phyloP scores from a whole-genome alignment of 1,140 invertebrate species.

The Apis cerana region DNA sequence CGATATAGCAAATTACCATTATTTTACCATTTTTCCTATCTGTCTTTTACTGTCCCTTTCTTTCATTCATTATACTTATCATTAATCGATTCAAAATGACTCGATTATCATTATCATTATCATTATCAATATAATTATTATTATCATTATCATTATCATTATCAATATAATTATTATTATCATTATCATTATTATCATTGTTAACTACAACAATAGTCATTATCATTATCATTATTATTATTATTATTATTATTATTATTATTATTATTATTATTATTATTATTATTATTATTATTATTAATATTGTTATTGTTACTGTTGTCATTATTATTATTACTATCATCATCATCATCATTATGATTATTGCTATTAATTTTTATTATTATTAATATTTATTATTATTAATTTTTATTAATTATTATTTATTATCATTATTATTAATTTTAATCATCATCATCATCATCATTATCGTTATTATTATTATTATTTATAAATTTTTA shows the following conservation, averaged over 20 bases:
- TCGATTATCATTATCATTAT: constrained; percentile 50
- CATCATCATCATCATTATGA: too few relatives aligned
- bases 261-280: constrained; percentile 42
- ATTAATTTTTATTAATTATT: constrained; percentile 61
- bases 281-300: too few relatives aligned
- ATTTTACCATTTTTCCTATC: constrained; percentile 31
- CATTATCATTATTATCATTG: constrained; percentile 43
- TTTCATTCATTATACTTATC: constrained; percentile 48
- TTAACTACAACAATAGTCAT: too few relatives aligned
- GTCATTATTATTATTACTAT: too few relatives aligned
- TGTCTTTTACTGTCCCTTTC: constrained; percentile 34
- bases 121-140: constrained; percentile 49
- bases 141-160: constrained; percentile 58
- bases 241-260: too few relatives aligned
- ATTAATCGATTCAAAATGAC: constrained; percentile 39
- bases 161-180: constrained; percentile 45
- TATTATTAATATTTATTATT: constrained; percentile 16
- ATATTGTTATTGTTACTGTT: too few relatives aligned
- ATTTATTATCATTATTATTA: constrained; percentile 38
- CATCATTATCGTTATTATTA: too few relatives aligned
- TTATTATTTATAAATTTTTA: too few relatives aligned
- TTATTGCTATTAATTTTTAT: too few relatives aligned
- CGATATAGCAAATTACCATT: constrained; percentile 46
- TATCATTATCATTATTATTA: too few relatives aligned
- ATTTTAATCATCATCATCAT: too few relatives aligned